Base-by-base conservation (phyloP, 2,797 vertebrate species). In the Euthynnus affinis region DNA sequence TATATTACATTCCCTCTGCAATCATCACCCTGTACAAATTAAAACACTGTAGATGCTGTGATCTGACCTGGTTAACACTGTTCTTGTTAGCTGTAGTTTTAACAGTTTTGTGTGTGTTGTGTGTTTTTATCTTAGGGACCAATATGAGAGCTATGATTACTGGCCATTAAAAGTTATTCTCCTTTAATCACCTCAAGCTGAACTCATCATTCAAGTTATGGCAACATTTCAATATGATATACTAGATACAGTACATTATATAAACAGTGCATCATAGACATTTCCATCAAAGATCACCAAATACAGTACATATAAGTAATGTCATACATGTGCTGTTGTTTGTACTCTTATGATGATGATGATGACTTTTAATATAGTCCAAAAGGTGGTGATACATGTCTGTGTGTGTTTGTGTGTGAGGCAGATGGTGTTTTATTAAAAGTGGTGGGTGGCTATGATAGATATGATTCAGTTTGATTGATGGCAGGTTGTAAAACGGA, bases 401-500 rank as follows among this genome's bases (percentile, higher is more conserved):
- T 6, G 6, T 32, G 29, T 32, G 29, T 40, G 9, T 40, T 40
- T 40, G 37, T 37, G 34, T 37, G 9, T 37, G 34, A 6, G 6
- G 9, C 34, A 37, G 34, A 63, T 17, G 17, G 29, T 25, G 34
- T 34, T 57, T 67, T 52, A 57, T 44, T n/a, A 13, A 13, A 44
- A 15, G 42, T 14, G 2, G 12, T 44, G 42, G 15, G 12, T 44
- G 13, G 12, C 42, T 44, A 44, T 44, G 5, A 44, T 44, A 40
- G 25, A 61, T 55, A 25, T 17, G 29, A 49, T 18, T 18, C 13
- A 12, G 12, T 62, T n/a, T 74, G 27, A 71, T 49, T 73, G 40
- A 64, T 65, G 27, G 10, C 12, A 25, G 37, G 9, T 18, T 51
- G 23, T 4, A 23, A 67, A 59, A 20, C 27, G 25, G 13, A 5